A percentile compares a stretch with the other conserved stretches of the same genome.
These are phyloP conservation scores for Lingula anatina DNA, from an alignment of 2,888 invertebrate genomes.

Conservation along the genomic window DNA sequence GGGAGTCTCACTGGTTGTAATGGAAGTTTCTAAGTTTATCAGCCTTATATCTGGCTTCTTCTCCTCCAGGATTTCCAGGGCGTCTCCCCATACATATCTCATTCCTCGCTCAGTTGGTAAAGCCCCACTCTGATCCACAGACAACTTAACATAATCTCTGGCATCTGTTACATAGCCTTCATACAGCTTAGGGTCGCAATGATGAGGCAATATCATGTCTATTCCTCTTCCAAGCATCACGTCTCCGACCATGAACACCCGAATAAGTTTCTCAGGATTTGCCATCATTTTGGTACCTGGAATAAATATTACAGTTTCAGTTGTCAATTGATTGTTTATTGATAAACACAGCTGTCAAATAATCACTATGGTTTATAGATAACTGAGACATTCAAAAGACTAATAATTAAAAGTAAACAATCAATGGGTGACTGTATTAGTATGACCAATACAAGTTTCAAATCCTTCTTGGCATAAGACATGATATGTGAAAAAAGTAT, in stretches of 20 bases:
- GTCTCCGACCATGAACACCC: slow-evolving; percentile 17
- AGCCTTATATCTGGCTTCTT: not conserved
- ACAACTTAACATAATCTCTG: slow-evolving; percentile 14
- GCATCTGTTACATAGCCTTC: slow-evolving; percentile 12
- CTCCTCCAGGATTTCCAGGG: not conserved
- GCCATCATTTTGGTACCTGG: too few relatives aligned
- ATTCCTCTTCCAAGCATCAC: slow-evolving; percentile 20
- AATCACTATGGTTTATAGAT: too few relatives aligned
- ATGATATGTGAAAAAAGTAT: too few relatives aligned
- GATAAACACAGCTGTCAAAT: too few relatives aligned
- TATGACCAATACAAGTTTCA: too few relatives aligned
- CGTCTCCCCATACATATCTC: not conserved
- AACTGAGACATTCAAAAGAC: too few relatives aligned
- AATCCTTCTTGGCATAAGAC: too few relatives aligned
- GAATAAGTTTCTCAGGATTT: too few relatives aligned
- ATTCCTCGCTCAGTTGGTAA: slow-evolving; percentile 9
- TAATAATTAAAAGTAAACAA: too few relatives aligned
- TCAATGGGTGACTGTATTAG: too few relatives aligned
- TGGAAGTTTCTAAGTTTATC: not conserved
- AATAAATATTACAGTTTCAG: too few relatives aligned
- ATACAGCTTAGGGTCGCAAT: slow-evolving; percentile 13
- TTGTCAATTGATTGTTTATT: too few relatives aligned
- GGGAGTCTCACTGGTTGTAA: slow-evolving; percentile 3
- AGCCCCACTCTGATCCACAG: slow-evolving; percentile 11
- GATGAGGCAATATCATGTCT: slow-evolving; percentile 14